phyloP scores from a whole-genome alignment of 2,888 invertebrate species.

The Cheilosia grossa region DNA sequence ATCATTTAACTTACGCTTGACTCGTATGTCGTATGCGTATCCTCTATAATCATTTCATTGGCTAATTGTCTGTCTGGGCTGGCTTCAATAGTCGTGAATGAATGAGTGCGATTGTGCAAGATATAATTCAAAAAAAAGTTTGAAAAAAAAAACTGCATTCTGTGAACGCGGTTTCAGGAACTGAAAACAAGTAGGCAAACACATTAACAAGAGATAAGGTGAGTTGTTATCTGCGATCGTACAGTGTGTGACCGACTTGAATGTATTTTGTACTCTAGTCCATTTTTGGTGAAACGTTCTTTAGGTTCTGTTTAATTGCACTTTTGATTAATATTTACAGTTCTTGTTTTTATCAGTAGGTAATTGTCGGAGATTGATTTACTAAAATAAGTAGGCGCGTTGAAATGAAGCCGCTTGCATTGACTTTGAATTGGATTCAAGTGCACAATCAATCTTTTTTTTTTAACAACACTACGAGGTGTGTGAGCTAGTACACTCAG shows the following conservation, averaged over 20 bases:
- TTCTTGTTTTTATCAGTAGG: background rate
- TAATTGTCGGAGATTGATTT: constrained; percentile 8
- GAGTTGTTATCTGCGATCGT: background rate
- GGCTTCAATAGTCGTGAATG: constrained; percentile 20
- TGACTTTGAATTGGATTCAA: constrained; percentile 10
- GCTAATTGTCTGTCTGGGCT: constrained; percentile 9
- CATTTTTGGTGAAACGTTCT: background rate
- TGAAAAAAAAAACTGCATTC: constrained; percentile 4
- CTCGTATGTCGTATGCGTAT: background rate
- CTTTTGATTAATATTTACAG: background rate
- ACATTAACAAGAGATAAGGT: constrained; percentile 7
- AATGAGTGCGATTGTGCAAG: constrained; percentile 19
- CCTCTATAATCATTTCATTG: background rate
- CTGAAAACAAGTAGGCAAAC: constrained; percentile 32
- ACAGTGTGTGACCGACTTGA: background rate
- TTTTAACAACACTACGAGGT: constrained; percentile 10
- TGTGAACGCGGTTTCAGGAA: constrained; percentile 5
- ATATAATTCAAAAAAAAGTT: background rate
- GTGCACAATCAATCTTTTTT: constrained; percentile 19
- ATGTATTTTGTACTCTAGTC: background rate
- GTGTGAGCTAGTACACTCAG: background rate
- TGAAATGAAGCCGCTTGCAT: constrained; percentile 11
- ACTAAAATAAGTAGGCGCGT: constrained; percentile 12
- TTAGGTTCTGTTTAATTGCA: constrained; percentile 1
- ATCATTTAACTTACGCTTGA: constrained; percentile 16